phyloP scores from a whole-genome alignment of 2,888 invertebrate species.

The Keiferia lycopersicella region DNA sequence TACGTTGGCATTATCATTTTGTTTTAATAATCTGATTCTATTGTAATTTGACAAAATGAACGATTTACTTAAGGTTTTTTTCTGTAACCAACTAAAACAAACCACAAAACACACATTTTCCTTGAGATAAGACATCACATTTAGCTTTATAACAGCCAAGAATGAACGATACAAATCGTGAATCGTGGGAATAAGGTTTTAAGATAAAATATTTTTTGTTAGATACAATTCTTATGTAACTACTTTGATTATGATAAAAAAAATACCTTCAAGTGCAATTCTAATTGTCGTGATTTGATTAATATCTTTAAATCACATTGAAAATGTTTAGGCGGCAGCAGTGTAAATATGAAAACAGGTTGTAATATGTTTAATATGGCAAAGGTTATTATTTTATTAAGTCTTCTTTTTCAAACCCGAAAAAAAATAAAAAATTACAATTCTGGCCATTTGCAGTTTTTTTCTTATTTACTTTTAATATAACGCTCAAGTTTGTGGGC shows the following conservation, averaged over 20 bases:
- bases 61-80: background rate
- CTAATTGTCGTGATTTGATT: background rate
- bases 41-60: background rate
- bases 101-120: constrained; percentile 12
- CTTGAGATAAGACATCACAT: constrained; percentile 19
- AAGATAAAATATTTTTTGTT: constrained; percentile 2
- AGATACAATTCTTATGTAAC: constrained; percentile 5
- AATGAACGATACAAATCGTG: constrained; percentile 14
- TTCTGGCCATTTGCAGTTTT: background rate
- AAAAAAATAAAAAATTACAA: background rate
- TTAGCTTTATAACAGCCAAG: constrained; percentile 17
- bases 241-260: background rate
- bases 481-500: background rate
- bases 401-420: too few species aligned
- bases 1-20: too few species aligned
- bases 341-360: background rate
- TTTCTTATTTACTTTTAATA: constrained; percentile 4
- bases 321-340: background rate
- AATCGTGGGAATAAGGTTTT: constrained; percentile 17
- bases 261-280: background rate
- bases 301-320: background rate
- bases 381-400: background rate
- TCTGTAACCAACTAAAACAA: background rate
- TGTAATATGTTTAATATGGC: too few species aligned
- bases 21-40: too few species aligned